These are phyloP conservation scores for Calephelis perditalis DNA, from an alignment of 2,888 invertebrate genomes.

Conservation along the genomic window DNA sequence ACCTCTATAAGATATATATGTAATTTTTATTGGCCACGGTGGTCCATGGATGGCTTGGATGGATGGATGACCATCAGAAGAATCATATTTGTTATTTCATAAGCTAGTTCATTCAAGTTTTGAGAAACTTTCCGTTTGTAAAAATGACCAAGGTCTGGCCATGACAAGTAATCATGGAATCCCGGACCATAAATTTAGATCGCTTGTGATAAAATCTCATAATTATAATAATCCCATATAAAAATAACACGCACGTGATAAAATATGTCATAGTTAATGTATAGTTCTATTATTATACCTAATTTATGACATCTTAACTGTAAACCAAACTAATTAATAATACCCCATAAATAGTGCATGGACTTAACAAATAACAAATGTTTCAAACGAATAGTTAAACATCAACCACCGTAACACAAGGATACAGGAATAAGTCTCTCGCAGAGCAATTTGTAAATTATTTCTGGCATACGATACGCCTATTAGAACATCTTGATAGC, in stretches of 20 bases:
- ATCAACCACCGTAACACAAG: constrained; percentile 26
- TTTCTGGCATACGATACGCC: constrained; percentile 67
- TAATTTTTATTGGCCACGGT: no score
- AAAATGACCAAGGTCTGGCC: no score
- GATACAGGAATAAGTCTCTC: constrained; percentile 28
- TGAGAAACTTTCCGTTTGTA: no score
- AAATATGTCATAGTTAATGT: background rate
- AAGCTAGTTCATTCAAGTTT: no score
- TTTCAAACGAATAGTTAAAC: constrained; percentile 22
- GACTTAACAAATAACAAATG: constrained; percentile 11
- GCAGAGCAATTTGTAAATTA: constrained; percentile 62
- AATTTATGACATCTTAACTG: background rate
- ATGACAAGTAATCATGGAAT: no score
- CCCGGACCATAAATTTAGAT: no score
- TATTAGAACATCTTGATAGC: constrained; percentile 75
- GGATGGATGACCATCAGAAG: no score
- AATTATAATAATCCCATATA: no score
- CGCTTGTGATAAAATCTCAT: no score
- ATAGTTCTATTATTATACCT: background rate
- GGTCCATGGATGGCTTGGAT: no score
- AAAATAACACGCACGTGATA: background rate
- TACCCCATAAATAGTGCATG: background rate
- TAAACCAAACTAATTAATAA: background rate
- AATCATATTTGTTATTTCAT: no score
- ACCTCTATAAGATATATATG: no score